Evolutionary conservation across 53 echinoderm and acorn worm genomes (phyloP), one percentile per base, ranked within the genome.

Genomic region (Holothuria leucospilota): DNA sequence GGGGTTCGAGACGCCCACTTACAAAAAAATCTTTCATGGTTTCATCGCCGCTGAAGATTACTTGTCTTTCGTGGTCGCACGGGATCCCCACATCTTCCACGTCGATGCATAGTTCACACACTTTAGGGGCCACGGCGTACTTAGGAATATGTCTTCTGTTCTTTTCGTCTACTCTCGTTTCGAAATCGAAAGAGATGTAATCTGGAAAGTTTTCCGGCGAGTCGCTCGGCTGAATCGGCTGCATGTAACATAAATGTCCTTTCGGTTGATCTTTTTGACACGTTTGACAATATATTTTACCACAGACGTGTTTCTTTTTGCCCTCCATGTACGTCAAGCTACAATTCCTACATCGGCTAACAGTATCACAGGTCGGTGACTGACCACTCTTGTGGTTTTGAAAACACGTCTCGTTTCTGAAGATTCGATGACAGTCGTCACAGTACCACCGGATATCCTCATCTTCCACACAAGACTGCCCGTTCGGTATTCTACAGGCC

Each of bases 211-310:
- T 4, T 11, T 5, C 64, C 20, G n/a, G 39, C 6, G 5, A 8
- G 15, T 77, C 29, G 9, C 41, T 52, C 42, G 56, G 6, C 5
- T 23, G 18, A 20, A 46, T 51, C 29, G 78, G 78, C 21, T 77
- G 78, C 78, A 77, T 77, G 78, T 77, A 77, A 52, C 78, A 77
- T 20, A 77, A 29, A 52, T 46, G 51, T 20, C 46, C 78, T n/a
- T 4, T 77, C 20, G 78, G 78, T 42, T 77, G 78, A 20, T 77
- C 51, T 27, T 21, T 77, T 52, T 77, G 64, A 63, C 82, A 82
- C 34, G 16, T 26, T 60, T 23, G 26, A 62, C 81, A 81, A 28
- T 60, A 81, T 8, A 15, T 11, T 13, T 27, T 61, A 5, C 60
- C 81, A 27, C 81, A 81, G 5, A 14, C 34, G 62, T 81, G 81